Base-by-base conservation (phyloP, 2,113 vertebrate genomes). In the Epinephelus lanceolatus region DNA sequence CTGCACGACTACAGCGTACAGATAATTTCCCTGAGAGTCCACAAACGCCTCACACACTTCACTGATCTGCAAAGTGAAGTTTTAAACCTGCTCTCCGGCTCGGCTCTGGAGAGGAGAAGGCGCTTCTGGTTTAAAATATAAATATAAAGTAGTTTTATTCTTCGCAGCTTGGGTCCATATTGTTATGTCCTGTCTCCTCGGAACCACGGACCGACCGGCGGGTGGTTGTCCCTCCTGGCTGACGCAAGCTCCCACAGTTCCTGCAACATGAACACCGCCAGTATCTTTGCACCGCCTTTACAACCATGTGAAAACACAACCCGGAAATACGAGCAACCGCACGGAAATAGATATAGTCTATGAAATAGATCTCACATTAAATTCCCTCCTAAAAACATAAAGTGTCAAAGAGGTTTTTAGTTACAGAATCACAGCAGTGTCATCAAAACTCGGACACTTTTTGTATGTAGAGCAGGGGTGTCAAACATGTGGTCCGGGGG, bases 231-330 rank as follows among this genome's bases (percentile, higher is more conserved):
- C 49, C 61, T 33, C 51, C 70, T 23, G 89, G 86, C 80, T 93
- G 93, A 93, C 74, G 92, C 89, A 93, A 94, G 92, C 83, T 61
- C 81, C 9, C 55, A 4, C 6, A 59, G 68, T 70, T 81, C 42
- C 62, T 87, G 62, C 70, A 51, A 10, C 49, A 18, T 15, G 19
- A 53, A 5, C n/a, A 37, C 8, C 23, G 13, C 9, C 45, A 30
- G 30, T 30, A 1, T 30, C 30, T 30, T 30, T 30, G 30, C n/a
- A 37, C 8, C 30, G 18, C 47, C 12, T 4, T 15, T 5, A 49
- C 10, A 76, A 52, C 23, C 45, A 8, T 47, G 55, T 10, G n/a
- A 19, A 61, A 30, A 14, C 2, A 2, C 47, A 53, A 86, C 74
- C 88, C 91, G 91, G 91, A 91, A 88, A 53, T 33, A 55, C 11